A percentile compares a stretch with the other conserved stretches of the same genome.
phyloP scores from a whole-genome alignment of 2,888 invertebrate genomes.

The Rhingia rostrata region DNA sequence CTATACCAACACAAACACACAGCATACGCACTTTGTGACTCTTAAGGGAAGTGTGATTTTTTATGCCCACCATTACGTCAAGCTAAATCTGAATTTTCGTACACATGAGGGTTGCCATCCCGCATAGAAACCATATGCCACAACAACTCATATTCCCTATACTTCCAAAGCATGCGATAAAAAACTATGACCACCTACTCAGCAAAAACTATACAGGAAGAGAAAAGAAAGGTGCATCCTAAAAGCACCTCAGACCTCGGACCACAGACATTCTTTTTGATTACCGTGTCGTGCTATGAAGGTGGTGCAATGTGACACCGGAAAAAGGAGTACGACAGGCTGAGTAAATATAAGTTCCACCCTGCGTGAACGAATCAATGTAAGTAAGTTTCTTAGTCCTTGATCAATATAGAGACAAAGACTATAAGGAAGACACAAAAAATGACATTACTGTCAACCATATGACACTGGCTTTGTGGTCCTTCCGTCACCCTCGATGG shows the following conservation, averaged over 20 bases:
- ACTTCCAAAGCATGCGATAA: slow-evolving; percentile 6
- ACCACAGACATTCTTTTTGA: slow-evolving; percentile 37
- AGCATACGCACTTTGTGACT: slow-evolving; percentile 29
- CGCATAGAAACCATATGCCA: slow-evolving; percentile 66
- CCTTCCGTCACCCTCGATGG: slow-evolving; percentile 48
- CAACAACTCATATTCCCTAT: slow-evolving; percentile 50
- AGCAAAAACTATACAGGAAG: slow-evolving; percentile 39
- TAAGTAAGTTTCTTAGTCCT: slow-evolving; percentile 53
- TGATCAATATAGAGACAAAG: slow-evolving; percentile 46
- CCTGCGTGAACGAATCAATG: slow-evolving; percentile 54
- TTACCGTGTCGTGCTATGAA: slow-evolving; percentile 35
- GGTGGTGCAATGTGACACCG: slow-evolving; percentile 67
- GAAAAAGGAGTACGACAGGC: slow-evolving; percentile 54
- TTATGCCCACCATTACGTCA: slow-evolving; percentile 18
- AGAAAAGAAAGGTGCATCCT: slow-evolving; percentile 54
- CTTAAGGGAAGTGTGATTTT: slow-evolving; percentile 28
- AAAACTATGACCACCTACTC: slow-evolving; percentile 31
- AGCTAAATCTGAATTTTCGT: slow-evolving; percentile 42
- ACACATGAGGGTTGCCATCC: slow-evolving; percentile 28
- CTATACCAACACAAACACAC: slow-evolving; percentile 20
- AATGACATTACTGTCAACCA: slow-evolving; percentile 62
- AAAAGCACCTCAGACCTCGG: background rate
- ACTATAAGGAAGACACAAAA: slow-evolving; percentile 22
- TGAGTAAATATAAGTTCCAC: slow-evolving; percentile 54
- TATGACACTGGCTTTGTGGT: slow-evolving; percentile 69